Conservation (phyloP, 1,140 invertebrate species). For the Cyphomyrmex costatus region DNA sequence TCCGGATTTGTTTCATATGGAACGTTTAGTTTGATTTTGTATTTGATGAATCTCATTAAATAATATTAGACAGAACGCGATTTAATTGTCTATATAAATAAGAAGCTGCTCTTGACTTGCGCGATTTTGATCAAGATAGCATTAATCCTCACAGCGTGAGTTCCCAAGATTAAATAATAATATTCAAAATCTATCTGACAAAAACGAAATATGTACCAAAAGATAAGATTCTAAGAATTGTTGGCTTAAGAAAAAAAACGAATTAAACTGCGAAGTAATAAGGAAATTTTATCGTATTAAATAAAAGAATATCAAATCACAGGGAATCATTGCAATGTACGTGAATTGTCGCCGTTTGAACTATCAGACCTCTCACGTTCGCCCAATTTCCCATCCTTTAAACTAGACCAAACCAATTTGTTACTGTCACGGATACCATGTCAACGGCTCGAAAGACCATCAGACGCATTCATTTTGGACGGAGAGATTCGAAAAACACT, state of each 20-base stretch:
- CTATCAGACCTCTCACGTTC: conserved; percentile 7
- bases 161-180: background rate
- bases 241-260: background rate
- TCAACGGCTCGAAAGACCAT: conserved; percentile 32
- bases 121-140: background rate
- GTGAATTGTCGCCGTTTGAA: background rate
- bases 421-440: conserved; percentile 64
- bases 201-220: background rate
- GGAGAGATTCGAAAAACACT: conserved; percentile 70
- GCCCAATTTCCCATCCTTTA: conserved; percentile 21
- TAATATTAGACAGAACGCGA: no score
- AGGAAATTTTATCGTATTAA: background rate
- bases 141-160: background rate
- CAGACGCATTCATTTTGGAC: conserved; percentile 41
- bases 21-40: background rate
- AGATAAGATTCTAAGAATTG: background rate
- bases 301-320: conserved; percentile 13
- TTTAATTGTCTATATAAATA: background rate
- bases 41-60: background rate
- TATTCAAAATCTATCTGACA: background rate
- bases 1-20: background rate
- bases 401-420: conserved; percentile 67
- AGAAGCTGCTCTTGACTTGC: background rate
- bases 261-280: background rate
- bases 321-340: no score